Base-by-base conservation (phyloP, 2,797 vertebrate genomes). In the Muraenolepis orangiensis region DNA sequence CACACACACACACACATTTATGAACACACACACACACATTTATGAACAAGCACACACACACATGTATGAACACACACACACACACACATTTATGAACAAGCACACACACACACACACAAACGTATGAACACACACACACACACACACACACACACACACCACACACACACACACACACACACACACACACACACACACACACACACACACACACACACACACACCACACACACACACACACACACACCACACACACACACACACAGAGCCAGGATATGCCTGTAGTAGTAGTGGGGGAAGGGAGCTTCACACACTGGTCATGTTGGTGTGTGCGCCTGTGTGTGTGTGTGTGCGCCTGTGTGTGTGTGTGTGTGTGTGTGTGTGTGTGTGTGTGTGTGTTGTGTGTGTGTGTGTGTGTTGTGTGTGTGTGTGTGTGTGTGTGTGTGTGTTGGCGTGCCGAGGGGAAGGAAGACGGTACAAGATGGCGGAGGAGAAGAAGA, bases 211-310 rank as follows among this genome's bases (percentile, higher is more conserved):
- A 73, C 29, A 23, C 57, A 64, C 87, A 87, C 86, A 87, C 88
- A 89, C 87, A 92, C 90, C 92, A 92, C n/a, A 92, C 4, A 51
- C 46, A 51, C 46, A n/a, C 38, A 13, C 38, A 40, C 38, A 13
- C n/a, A n/a, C n/a, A n/a, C n/a, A n/a, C n/a, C 38, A 40, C 38
- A 40, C 36, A 38, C 7, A 34, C 32, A 34, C 32, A 34, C 32
- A 34, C 36, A 38, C 36, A 38, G 18, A 51, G 46, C 46, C 46
- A n/a, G 46, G n/a, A 51, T 51, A n/a, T 51, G 92, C 88, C 89
- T 88, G 91, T 91, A 93, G 90, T 89, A 90, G 86, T 85, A 74
- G 71, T 81, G 82, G 88, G 86, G 89, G 84, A 80, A 80, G 32
- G 40, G 40, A 42, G 40, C 3, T 42, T 73, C 76, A 82, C 79